These are phyloP conservation scores for Eilema griseolum DNA, from an alignment of 2,888 invertebrate genomes.

Conservation along the genomic window DNA sequence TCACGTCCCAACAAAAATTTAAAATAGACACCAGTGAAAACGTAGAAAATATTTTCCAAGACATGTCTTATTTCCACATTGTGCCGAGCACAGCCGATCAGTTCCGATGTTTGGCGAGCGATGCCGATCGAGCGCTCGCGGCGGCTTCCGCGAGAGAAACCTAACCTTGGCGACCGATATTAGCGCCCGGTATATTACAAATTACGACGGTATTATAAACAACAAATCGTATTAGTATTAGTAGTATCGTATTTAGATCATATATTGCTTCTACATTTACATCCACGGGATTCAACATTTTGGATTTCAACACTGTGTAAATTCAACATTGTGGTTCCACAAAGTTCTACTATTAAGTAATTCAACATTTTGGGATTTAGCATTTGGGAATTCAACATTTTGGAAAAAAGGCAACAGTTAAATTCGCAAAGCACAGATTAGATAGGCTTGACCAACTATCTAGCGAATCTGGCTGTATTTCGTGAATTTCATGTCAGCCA, in stretches of 20 bases:
- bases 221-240: not conserved
- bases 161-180: constrained; percentile 65
- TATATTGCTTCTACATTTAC: too few relatives aligned
- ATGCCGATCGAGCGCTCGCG: constrained; percentile 39
- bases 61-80: constrained; percentile 34
- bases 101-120: constrained; percentile 50
- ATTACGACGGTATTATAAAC: constrained; percentile 19
- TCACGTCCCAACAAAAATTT: constrained; percentile 15
- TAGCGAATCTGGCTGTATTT: not conserved
- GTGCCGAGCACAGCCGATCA: constrained; percentile 37
- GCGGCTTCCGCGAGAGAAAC: constrained; percentile 52
- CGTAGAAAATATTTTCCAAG: constrained; percentile 31
- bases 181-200: constrained; percentile 37
- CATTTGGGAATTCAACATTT: too few relatives aligned
- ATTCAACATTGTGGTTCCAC: too few relatives aligned
- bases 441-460: not conserved
- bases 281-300: too few relatives aligned
- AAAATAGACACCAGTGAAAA: constrained; percentile 26
- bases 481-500: not conserved
- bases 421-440: not conserved
- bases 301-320: too few relatives aligned
- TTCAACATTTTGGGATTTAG: too few relatives aligned
- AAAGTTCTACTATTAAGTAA: too few relatives aligned
- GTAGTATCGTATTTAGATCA: too few relatives aligned
- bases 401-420: too few relatives aligned